phyloP scores from a whole-genome alignment of 1,140 invertebrate genomes.

The Zaprionus africanus region DNA sequence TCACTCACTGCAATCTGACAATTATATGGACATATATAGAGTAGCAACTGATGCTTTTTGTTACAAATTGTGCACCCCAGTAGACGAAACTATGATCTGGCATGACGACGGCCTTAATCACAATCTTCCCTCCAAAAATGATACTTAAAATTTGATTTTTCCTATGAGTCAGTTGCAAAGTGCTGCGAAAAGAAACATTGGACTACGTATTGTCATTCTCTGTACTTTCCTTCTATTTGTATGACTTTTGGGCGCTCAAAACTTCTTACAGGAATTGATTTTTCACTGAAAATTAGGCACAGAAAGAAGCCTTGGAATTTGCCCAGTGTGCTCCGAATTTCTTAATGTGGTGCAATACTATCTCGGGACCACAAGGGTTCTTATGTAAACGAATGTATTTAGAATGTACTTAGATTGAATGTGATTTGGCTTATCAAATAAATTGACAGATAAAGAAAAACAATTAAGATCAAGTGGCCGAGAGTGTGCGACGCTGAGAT shows the following conservation, averaged over 20 bases:
- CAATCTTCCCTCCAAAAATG: background rate
- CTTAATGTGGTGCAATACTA: background rate
- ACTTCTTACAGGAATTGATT: background rate
- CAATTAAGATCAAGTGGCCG: background rate
- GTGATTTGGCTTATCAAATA: constrained; percentile 9
- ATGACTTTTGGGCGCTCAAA: background rate
- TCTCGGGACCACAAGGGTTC: background rate
- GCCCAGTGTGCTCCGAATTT: background rate
- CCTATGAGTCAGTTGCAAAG: constrained; percentile 14
- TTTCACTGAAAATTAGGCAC: background rate
- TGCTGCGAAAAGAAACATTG: background rate
- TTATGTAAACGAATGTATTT: background rate
- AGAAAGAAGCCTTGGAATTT: background rate
- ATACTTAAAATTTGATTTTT: background rate
- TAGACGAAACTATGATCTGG: background rate
- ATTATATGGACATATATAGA: background rate
- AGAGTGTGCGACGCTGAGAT: background rate
- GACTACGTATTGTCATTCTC: background rate
- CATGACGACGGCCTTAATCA: background rate
- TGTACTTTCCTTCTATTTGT: background rate
- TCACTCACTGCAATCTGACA: background rate
- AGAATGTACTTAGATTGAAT: background rate
- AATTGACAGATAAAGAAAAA: background rate
- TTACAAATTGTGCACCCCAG: background rate
- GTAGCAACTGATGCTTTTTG: background rate